These are phyloP conservation scores for Trachymyrmex cornetzi DNA, from an alignment of 1,140 invertebrate genomes.

Conservation along the genomic window DNA sequence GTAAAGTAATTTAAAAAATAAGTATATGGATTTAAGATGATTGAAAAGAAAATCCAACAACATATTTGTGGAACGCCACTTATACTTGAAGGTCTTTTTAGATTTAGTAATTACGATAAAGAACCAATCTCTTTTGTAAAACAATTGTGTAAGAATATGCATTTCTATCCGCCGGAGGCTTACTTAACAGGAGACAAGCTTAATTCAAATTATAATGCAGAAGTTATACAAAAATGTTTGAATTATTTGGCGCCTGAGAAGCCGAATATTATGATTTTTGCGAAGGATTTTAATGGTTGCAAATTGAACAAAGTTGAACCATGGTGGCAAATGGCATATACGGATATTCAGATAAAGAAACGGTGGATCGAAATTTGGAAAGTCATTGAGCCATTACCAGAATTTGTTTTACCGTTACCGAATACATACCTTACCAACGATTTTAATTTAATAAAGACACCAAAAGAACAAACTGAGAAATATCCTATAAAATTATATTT, in stretches of 20 bases:
- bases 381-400: constrained; percentile 86
- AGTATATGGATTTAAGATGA: background rate
- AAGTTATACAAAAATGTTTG: constrained; percentile 90
- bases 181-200: constrained; percentile 92
- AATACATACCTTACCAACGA: constrained; percentile 95
- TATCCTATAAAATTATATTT: constrained; percentile 90
- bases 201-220: constrained; percentile 93
- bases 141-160: constrained; percentile 92
- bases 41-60: background rate
- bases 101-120: constrained; percentile 89
- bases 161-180: constrained; percentile 92
- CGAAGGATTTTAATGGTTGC: constrained; percentile 87
- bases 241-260: constrained; percentile 90
- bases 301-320: constrained; percentile 89
- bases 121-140: constrained; percentile 92
- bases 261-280: constrained; percentile 92
- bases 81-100: constrained; percentile 71
- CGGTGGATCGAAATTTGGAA: constrained; percentile 89
- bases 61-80: background rate
- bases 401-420: constrained; percentile 91
- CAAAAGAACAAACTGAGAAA: constrained; percentile 74
- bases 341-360: constrained; percentile 87
- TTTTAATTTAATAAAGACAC: constrained; percentile 89
- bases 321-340: constrained; percentile 91
- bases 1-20: constrained; percentile 52